A percentile compares a stretch with the other conserved stretches of the same genome.
Conservation (phyloP, 2,888 invertebrate species). For the Phasia obesa region DNA sequence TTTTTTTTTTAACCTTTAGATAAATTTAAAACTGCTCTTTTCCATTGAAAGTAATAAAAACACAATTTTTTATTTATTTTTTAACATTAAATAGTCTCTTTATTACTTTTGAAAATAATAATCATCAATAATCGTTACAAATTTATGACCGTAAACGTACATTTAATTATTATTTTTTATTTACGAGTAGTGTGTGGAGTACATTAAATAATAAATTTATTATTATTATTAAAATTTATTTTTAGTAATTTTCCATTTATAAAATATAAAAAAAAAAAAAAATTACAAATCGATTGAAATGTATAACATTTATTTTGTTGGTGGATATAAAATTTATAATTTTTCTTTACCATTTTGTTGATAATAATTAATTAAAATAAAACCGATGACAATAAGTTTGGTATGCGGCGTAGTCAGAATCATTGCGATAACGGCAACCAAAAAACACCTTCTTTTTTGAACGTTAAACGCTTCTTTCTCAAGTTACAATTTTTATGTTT, state of each 20-base stretch:
- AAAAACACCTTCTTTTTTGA: not conserved
- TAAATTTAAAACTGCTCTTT: not conserved
- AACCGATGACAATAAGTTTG: not conserved
- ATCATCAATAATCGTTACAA: conserved; percentile 22
- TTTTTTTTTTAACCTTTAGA: no score
- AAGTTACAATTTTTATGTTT: conserved; percentile 21
- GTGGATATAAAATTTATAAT: conserved; percentile 20
- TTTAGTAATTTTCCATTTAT: conserved; percentile 16
- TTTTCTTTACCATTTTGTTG: conserved; percentile 5
- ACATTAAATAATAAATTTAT: conserved; percentile 24
- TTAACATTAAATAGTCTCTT: conserved; percentile 17
- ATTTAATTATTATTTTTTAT: not conserved
- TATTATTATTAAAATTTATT: not conserved
- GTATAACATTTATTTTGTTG: conserved; percentile 52
- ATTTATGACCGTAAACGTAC: conserved; percentile 2
- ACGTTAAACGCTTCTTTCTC: conserved; percentile 37
- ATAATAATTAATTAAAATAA: conserved; percentile 6
- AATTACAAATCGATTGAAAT: conserved; percentile 56
- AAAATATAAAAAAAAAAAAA: conserved; percentile 41
- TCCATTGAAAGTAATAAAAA: conserved; percentile 1
- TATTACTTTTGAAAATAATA: conserved; percentile 36
- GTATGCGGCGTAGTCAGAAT: conserved; percentile 6
- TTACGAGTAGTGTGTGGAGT: conserved; percentile 20
- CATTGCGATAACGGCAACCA: not conserved
- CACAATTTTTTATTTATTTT: conserved; percentile 11